These are phyloP conservation scores for Echinometra lucunter DNA, from an alignment of 53 echinoderm and acorn worm genomes.

Conservation along the genomic window DNA sequence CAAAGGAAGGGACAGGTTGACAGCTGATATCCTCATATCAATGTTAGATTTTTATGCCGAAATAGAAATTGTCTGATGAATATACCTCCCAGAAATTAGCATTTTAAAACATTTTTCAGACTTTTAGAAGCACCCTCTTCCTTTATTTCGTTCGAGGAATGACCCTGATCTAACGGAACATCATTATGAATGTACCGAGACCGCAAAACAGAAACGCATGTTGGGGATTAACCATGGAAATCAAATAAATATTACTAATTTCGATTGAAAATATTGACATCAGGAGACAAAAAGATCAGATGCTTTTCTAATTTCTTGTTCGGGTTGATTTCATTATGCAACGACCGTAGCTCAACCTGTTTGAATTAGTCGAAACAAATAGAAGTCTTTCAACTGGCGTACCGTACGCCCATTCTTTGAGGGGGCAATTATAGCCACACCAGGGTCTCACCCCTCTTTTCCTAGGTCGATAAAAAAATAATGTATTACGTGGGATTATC, in stretches of 20 bases:
- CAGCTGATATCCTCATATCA: neutral
- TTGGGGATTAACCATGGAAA: neutral
- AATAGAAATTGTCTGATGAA: neutral
- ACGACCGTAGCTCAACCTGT: neutral
- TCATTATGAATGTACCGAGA: slow-evolving; percentile 6
- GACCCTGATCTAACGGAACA: neutral
- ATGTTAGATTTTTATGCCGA: neutral
- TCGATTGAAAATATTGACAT: neutral
- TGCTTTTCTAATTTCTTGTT: neutral
- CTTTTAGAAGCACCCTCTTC: neutral
- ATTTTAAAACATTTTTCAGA: neutral
- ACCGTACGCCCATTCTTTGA: neutral
- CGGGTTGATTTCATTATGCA: neutral
- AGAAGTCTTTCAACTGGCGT: neutral
- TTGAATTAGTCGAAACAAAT: neutral
- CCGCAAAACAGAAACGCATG: neutral
- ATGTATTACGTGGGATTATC: no score
- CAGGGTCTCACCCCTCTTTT: no score
- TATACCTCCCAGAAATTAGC: neutral
- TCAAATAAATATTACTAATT: slow-evolving; percentile 27
- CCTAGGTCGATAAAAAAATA: neutral
- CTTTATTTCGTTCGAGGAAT: neutral
- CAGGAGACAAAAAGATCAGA: neutral
- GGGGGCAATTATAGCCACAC: neutral
- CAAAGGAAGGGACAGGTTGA: neutral